These are phyloP conservation scores for Orientallactaga sibirica DNA, from an alignment of 2,797 vertebrate species.

Conservation along the genomic window DNA sequence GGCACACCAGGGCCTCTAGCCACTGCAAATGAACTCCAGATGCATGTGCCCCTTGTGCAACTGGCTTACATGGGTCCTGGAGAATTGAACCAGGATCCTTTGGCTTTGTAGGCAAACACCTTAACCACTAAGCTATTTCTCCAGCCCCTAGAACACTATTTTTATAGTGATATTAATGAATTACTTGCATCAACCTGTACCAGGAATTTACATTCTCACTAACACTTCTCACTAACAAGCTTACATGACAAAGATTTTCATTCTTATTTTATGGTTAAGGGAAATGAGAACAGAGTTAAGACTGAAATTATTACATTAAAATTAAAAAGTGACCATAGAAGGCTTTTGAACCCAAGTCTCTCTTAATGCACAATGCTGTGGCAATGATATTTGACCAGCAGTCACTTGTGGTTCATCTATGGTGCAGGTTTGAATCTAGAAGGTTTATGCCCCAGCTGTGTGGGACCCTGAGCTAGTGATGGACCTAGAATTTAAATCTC, in stretches of 20 bases:
- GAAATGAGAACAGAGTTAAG: not conserved
- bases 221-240: not conserved
- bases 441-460: not conserved
- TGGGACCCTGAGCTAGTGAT: not conserved
- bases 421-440: not conserved
- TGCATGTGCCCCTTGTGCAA: no score
- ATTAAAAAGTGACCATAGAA: not conserved
- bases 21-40: no score
- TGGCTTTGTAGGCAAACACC: no score
- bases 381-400: not conserved
- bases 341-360: not conserved
- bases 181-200: not conserved
- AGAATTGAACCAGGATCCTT: no score
- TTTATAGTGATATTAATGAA: not conserved
- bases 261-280: not conserved
- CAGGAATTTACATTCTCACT: not conserved
- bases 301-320: not conserved
- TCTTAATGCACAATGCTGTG: not conserved
- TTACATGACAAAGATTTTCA: not conserved
- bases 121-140: no score
- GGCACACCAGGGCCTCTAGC: no score
- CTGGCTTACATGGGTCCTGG: no score
- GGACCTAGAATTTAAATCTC: slow-evolving; percentile 36
- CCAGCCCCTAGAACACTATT: not conserved
- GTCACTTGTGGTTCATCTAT: not conserved